phyloP scores from a whole-genome alignment of 2,888 invertebrate species.

The Amiota mariae region DNA sequence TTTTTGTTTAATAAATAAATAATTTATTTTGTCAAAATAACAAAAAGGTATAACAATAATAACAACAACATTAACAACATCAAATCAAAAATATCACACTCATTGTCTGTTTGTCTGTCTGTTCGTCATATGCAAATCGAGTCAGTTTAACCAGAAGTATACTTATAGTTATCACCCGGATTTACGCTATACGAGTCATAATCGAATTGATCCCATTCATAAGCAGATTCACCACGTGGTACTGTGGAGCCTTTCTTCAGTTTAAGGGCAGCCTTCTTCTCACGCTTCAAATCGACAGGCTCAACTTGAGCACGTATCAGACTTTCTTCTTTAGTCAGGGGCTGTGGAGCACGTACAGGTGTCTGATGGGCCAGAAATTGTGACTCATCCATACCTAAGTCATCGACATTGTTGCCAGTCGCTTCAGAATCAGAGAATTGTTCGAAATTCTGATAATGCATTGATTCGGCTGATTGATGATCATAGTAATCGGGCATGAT shows the following conservation, averaged over 20 bases:
- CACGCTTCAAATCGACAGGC: constrained; percentile 53
- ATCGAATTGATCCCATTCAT: constrained; percentile 70
- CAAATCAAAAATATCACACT: constrained; percentile 37
- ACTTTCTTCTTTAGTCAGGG: constrained; percentile 58
- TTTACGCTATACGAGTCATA: constrained; percentile 67
- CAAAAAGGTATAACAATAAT: constrained; percentile 35
- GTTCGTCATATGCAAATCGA: too few species aligned
- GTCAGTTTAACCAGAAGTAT: constrained; percentile 46
- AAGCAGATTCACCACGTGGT: constrained; percentile 54
- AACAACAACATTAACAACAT: background rate
- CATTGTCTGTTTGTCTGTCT: too few species aligned
- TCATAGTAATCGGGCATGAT: constrained; percentile 63
- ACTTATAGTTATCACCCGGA: constrained; percentile 58
- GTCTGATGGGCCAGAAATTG: constrained; percentile 49
- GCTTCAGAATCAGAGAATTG: constrained; percentile 57
- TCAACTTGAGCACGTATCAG: constrained; percentile 56
- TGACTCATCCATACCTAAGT: constrained; percentile 64
- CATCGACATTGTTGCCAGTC: constrained; percentile 47
- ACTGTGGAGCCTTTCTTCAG: constrained; percentile 60
- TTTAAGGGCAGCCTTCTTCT: constrained; percentile 53
- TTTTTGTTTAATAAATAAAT: constrained; percentile 59
- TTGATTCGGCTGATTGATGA: constrained; percentile 58
- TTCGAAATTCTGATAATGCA: constrained; percentile 65
- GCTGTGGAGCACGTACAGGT: constrained; percentile 59
- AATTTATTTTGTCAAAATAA: constrained; percentile 53